Conservation (phyloP, 2,113 vertebrate species). For the Nannospalax galili region DNA sequence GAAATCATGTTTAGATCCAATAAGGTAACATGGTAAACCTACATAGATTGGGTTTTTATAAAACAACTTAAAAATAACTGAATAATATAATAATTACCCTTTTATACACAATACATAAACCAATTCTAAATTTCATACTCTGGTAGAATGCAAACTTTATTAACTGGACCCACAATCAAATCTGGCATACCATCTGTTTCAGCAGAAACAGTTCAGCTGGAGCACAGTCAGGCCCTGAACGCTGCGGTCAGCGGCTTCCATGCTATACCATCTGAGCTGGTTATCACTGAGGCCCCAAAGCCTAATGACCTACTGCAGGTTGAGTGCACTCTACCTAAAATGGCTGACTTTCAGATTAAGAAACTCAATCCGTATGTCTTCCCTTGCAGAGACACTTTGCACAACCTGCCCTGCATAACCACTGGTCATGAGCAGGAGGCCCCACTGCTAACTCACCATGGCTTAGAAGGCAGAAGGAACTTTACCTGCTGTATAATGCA, state of each 20-base stretch:
- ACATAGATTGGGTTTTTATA: constrained; percentile 7
- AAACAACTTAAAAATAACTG: constrained; percentile 42
- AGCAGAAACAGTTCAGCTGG: not conserved
- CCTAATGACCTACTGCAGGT: not conserved
- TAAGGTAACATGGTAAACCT: constrained; percentile 24
- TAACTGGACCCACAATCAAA: constrained; percentile 34
- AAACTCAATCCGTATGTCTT: not conserved
- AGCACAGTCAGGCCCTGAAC: too few species aligned
- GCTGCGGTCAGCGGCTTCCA: not conserved
- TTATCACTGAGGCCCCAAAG: not conserved
- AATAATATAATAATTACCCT: not conserved
- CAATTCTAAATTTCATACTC: constrained; percentile 22
- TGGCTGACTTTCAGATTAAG: not conserved
- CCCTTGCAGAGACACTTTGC: not conserved
- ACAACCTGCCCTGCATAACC: not conserved
- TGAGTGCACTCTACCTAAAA: not conserved
- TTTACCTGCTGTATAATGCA: not conserved
- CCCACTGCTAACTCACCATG: not conserved
- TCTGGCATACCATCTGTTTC: not conserved
- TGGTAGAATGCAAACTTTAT: constrained; percentile 30
- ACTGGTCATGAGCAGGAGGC: not conserved
- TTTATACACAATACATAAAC: constrained; percentile 45
- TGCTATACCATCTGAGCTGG: not conserved
- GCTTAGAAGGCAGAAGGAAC: not conserved
- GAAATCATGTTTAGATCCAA: constrained; percentile 38